phyloP scores from a whole-genome alignment of 2,797 vertebrate genomes.

The Cyclura pinguis region DNA sequence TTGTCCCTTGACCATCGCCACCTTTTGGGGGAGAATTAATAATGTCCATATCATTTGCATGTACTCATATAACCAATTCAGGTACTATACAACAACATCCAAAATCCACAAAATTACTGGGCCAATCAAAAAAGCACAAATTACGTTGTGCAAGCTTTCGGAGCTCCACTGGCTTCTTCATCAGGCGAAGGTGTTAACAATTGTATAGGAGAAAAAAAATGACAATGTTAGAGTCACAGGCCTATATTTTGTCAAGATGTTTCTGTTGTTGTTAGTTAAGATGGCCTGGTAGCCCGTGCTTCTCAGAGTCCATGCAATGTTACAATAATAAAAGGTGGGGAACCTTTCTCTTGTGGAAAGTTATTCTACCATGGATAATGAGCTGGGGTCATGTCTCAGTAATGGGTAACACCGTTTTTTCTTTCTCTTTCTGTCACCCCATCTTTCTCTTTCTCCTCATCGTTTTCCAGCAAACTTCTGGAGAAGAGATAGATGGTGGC shows the following conservation, averaged over 20 bases:
- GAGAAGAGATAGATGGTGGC: no score
- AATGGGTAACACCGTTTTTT: not conserved
- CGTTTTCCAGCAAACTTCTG: no score
- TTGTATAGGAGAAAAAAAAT: no score
- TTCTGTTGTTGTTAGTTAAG: no score
- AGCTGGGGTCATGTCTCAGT: not conserved
- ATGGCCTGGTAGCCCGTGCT: not conserved
- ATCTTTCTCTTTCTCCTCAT: not conserved
- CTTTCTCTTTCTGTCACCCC: not conserved
- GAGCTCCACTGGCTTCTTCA: no score
- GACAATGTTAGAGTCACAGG: no score
- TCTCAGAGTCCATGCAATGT: not conserved
- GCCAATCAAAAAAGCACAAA: no score
- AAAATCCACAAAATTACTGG: no score
- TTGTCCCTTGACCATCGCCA: not conserved
- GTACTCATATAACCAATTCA: not conserved
- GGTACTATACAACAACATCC: no score
- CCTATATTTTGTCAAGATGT: no score
- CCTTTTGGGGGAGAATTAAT: not conserved
- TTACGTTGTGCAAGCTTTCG: no score
- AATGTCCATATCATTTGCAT: not conserved
- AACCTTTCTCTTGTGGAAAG: not conserved
- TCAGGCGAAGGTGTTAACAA: no score
- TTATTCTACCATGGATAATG: not conserved
- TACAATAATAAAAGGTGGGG: not conserved